Evolutionary conservation across 2,113 vertebrate species (phyloP).

Genomic region (Naja naja): DNA sequence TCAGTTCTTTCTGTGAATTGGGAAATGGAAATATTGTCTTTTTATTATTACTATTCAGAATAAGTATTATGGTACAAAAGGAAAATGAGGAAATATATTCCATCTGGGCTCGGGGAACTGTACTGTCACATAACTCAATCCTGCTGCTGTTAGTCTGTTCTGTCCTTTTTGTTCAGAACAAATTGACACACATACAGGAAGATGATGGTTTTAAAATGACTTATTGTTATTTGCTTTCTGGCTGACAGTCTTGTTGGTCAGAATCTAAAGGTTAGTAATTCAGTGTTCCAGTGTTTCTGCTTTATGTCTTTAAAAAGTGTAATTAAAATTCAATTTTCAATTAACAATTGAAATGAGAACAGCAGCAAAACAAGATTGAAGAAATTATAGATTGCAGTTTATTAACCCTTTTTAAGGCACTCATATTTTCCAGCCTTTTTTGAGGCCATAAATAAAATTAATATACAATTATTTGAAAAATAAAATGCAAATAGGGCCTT

Average conservation of each 20-base stretch:
- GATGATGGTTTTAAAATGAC: constrained; percentile 59
- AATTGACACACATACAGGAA: constrained; percentile 66
- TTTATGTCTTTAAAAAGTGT: neutral
- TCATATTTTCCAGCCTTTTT: constrained; percentile 16
- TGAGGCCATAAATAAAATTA: neutral
- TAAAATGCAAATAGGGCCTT: neutral
- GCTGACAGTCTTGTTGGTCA: constrained; percentile 29
- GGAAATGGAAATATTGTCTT: constrained; percentile 34
- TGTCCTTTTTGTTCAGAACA: constrained; percentile 68
- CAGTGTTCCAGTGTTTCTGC: constrained; percentile 36
- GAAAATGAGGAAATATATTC: constrained; percentile 69
- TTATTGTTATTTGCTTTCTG: constrained; percentile 58
- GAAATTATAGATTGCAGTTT: neutral
- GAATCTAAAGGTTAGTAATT: constrained; percentile 37
- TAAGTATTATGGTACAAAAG: constrained; percentile 46
- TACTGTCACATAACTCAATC: constrained; percentile 67
- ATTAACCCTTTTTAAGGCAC: constrained; percentile 8
- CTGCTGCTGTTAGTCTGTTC: constrained; percentile 67
- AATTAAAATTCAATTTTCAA: constrained; percentile 40
- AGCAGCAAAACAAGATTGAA: neutral
- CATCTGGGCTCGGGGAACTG: constrained; percentile 65
- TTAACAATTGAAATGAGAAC: constrained; percentile 10
- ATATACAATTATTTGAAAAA: neutral
- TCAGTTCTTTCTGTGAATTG: constrained; percentile 29
- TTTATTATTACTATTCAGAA: constrained; percentile 52